These are phyloP conservation scores for Stichopus horrens DNA, from an alignment of 53 echinoderm and acorn worm genomes.

Conservation along the genomic window DNA sequence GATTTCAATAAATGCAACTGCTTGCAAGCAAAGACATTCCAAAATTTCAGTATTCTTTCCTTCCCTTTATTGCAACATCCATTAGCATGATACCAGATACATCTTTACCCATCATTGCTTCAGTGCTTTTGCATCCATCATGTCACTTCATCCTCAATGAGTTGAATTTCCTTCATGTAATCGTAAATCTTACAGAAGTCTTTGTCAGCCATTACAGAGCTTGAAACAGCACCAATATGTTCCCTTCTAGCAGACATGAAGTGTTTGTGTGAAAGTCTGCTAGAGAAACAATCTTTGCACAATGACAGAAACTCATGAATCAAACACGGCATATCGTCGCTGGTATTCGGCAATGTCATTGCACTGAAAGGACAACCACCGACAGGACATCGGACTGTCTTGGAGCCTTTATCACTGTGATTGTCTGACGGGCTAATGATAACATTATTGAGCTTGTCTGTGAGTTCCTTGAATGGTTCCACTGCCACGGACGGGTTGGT, in stretches of 20 bases:
- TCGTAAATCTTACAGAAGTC: background rate
- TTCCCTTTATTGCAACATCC: no score
- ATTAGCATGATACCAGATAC: no score
- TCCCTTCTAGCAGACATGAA: constrained; percentile 13
- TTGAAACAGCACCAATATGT: background rate
- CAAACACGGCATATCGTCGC: background rate
- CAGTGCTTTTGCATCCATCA: background rate
- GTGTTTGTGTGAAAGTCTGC: background rate
- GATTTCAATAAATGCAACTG: no score
- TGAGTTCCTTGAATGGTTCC: background rate
- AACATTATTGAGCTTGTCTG: background rate
- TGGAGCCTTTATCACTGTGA: background rate
- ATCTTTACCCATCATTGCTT: no score
- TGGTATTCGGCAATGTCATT: background rate
- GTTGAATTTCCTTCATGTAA: background rate
- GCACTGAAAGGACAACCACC: background rate
- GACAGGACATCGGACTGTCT: background rate
- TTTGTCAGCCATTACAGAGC: background rate
- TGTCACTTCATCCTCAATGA: background rate
- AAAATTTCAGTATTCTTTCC: no score
- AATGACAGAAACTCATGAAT: constrained; percentile 3
- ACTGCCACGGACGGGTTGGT: background rate
- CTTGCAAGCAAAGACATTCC: no score
- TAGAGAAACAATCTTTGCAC: background rate
- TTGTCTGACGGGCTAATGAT: background rate